These are phyloP conservation scores for Pelmatolapia mariae DNA, from an alignment of 2,113 vertebrate species.

Conservation along the genomic window DNA sequence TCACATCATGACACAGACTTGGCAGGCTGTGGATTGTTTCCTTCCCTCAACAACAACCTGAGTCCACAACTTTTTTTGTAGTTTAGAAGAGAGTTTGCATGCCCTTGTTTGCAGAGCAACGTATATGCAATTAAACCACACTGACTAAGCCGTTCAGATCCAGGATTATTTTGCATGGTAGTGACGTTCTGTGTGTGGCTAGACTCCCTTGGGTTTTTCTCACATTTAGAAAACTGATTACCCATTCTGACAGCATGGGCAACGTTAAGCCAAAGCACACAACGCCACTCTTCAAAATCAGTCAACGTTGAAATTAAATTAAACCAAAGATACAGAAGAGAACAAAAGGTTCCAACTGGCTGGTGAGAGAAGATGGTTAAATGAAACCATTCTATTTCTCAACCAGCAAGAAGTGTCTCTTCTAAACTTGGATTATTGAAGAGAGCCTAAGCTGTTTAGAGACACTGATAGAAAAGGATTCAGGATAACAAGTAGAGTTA, in stretches of 20 bases:
- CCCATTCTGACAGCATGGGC: slow-evolving; percentile 38
- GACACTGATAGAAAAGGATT: not conserved
- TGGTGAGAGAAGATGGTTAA: slow-evolving; percentile 3
- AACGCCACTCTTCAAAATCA: slow-evolving; percentile 43
- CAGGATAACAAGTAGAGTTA: not conserved
- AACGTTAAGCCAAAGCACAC: slow-evolving; percentile 30
- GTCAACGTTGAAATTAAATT: slow-evolving; percentile 54
- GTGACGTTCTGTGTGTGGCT: slow-evolving; percentile 48
- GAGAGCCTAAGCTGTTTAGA: not conserved
- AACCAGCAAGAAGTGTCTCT: not conserved
- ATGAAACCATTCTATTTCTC: not conserved
- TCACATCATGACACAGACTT: not conserved
- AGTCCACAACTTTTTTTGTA: not conserved
- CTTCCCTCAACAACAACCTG: not conserved
- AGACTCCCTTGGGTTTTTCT: slow-evolving; percentile 26
- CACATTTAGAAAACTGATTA: slow-evolving; percentile 55
- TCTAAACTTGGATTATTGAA: not conserved
- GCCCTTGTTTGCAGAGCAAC: not conserved
- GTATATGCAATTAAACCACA: slow-evolving; percentile 38
- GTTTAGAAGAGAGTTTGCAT: not conserved
- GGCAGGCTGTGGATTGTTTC: not conserved
- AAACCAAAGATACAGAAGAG: slow-evolving; percentile 38
- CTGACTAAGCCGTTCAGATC: slow-evolving; percentile 23
- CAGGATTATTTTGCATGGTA: slow-evolving; percentile 26
- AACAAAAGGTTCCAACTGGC: slow-evolving; percentile 31